Evolutionary conservation across 2,113 vertebrate genomes (phyloP), one percentile per base, ranked within the genome.

Genomic region (Gracilinanus agilis): DNA sequence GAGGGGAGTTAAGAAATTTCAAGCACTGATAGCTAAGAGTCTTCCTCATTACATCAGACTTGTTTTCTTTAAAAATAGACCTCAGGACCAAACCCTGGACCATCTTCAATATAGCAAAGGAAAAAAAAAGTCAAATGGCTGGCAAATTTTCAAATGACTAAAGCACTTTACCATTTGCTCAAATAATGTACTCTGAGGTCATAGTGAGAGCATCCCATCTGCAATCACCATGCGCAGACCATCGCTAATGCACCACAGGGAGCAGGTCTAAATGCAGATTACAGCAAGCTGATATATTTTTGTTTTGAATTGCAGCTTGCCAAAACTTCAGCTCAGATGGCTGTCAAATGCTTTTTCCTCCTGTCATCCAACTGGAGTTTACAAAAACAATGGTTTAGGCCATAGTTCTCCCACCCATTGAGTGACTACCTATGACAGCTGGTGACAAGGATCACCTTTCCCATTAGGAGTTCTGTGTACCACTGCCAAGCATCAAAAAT

Each of bases 61-160:
- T 88, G 23, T 56, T 94, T 53, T 55, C 92, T 96, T 95, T 91
- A 90, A 90, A 94, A 75, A 55, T 44, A 58, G 54, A 90, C 27
- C 53, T 54, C 53, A 91, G 16, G 23, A 90, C 54, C 54, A 54
- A 91, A 29, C 44, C 90, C 92, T 95, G 89, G 23, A n/a, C 29
- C 53, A 54, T 55, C 91, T 89, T 88, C 83, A 91, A 89, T 93
- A 34, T 44, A 34, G 9, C 29, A 13, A 55, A 75, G 54, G 29
- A 93, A 91, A 91, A 90, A 90, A 21, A 91, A 88, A 55, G n/a
- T 83, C 96, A 95, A 93, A 88, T 96, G 93, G 88, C 49, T 34
- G 58, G 49, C 91, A 95, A 89, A 91, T 1, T 88, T 58, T 89
- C 89, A 92, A 58, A 75, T 12, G 10, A 13, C 40, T 44, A 94